Evolutionary conservation across 2,797 vertebrate genomes (phyloP), one percentile per base, ranked within the genome.

Genomic region (Ctenosaura bakeri): DNA sequence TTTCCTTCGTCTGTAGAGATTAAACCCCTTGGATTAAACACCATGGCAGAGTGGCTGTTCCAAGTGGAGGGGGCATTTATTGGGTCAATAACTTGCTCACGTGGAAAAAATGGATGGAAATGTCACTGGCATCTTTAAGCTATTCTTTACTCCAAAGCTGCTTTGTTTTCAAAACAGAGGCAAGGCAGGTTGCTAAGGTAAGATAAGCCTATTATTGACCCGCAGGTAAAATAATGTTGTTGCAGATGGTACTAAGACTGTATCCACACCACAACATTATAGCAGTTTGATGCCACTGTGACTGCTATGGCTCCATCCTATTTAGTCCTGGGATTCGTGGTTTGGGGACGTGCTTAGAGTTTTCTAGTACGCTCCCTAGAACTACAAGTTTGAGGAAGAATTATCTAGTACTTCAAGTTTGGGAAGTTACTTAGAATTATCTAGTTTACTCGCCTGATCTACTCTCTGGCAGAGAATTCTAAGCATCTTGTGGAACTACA

Each of bases 1-100:
- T 97, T 98, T 95, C 98, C 98, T 95, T 98, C 91, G 62, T 97
- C 97, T 0, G 97, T 98, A 88, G 97, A 97, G 84, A 97, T 98
- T 35, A 88, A 97, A 98, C 96, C 97, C 98, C 1, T 96, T 98
- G 93, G 97, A 97, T 95, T 97, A 97, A 96, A 1, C 79, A 85
- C 22, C 4, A 46, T 0, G 24, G 59, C 71, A 46, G n/a, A 87
- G 46, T 22, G 9, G 71, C 38, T 7, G 24, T 69, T 52, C 50
- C 42, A 59, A 76, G 74, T 32, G 29, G 79, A 88, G 54, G 10
- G 22, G 16, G 26, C 35, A 26, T 87, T 78, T 87, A 24, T 32
- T 52, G 13, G 50, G 62, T 76, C 78, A 64, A 38, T 87, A 76
- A 32, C 22, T 38, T 90, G 78, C 76, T 52, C n/a, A 38, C 3